Conservation (phyloP, 2,113 vertebrate species). For the Dolichotis patagonum region DNA sequence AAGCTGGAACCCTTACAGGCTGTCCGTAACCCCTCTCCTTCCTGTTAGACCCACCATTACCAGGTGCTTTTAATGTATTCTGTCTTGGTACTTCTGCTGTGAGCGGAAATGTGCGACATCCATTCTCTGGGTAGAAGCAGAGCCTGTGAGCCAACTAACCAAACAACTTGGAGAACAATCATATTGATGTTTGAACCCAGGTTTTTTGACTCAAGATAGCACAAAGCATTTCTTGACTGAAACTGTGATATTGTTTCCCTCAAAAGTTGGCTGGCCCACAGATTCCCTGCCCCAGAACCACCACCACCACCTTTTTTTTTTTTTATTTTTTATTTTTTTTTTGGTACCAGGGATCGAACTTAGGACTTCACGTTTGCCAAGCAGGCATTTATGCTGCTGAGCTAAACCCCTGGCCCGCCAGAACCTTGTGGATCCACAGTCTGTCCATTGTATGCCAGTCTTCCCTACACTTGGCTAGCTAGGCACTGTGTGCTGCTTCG, state of each 20-base stretch:
- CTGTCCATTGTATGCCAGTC: no score
- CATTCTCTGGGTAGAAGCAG: neutral
- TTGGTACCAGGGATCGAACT: no score
- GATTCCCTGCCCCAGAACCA: neutral
- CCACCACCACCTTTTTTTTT: no score
- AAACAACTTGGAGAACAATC: neutral
- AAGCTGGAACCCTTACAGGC: neutral
- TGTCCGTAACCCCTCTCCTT: neutral
- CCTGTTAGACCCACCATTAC: neutral
- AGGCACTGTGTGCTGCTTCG: neutral
- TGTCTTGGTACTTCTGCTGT: neutral
- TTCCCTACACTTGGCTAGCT: neutral
- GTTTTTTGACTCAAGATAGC: neutral
- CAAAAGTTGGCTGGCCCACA: neutral
- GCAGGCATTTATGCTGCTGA: no score
- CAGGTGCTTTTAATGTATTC: neutral
- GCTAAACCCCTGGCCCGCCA: no score
- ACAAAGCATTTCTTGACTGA: neutral
- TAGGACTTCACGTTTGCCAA: no score
- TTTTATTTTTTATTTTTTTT: no score
- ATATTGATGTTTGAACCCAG: accelerated
- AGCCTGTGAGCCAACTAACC: neutral
- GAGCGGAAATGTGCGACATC: neutral
- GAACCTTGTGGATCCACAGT: neutral
- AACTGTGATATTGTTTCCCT: neutral